Evolutionary conservation across 2,888 invertebrate species (phyloP).

Genomic region (Resseliella maxima): DNA sequence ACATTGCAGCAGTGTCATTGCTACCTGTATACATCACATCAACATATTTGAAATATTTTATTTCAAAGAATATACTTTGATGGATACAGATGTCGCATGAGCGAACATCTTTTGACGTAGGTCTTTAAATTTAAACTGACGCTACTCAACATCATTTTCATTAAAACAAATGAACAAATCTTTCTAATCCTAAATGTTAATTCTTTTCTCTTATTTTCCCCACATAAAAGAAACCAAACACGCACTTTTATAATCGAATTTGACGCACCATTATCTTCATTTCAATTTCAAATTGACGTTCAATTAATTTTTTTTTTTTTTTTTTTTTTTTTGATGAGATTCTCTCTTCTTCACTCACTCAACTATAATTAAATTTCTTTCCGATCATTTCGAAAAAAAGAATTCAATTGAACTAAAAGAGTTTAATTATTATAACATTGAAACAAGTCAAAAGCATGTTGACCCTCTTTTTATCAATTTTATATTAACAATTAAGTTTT

Average conservation of each 20-base stretch:
- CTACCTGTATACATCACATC: slow-evolving; percentile 9
- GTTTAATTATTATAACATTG: background rate
- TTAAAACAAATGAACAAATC: slow-evolving; percentile 9
- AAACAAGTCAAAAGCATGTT: background rate
- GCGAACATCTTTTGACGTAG: background rate
- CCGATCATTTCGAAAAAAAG: too few species aligned
- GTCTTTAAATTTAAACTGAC: background rate
- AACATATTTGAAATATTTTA: background rate
- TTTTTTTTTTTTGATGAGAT: background rate
- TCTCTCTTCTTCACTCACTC: background rate
- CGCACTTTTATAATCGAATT: background rate
- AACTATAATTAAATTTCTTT: too few species aligned
- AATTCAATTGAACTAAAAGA: too few species aligned
- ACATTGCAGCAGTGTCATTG: slow-evolving; percentile 47
- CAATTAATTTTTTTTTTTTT: background rate
- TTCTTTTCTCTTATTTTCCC: background rate
- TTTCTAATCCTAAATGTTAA: background rate
- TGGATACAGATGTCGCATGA: background rate
- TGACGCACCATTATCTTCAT: background rate
- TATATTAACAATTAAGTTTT: background rate
- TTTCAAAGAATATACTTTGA: background rate
- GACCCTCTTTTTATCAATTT: background rate
- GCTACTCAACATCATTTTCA: background rate
- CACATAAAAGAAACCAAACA: background rate
- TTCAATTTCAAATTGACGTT: background rate